Conservation (phyloP, 2,113 vertebrate genomes). For the Anseranas semipalmata region DNA sequence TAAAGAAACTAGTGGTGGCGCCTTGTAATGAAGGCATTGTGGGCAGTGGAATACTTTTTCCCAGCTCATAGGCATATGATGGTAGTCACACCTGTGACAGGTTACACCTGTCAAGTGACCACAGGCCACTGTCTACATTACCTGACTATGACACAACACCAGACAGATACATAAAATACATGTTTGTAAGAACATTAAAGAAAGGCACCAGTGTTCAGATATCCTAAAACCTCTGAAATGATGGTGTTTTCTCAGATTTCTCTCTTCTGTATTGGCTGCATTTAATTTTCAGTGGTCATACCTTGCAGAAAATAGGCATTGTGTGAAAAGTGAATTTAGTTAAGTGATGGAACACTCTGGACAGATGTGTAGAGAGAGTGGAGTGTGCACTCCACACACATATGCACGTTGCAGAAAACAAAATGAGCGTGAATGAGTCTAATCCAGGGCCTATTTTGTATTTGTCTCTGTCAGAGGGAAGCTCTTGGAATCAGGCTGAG, state of each 20-base stretch:
- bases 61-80: not conserved
- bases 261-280: not conserved
- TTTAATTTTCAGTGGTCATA: not conserved
- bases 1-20: not conserved
- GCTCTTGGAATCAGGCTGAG: not conserved
- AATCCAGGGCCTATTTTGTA: not conserved
- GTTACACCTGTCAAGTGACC: not conserved
- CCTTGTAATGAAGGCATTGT: not conserved
- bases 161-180: not conserved
- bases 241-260: not conserved
- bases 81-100: not conserved
- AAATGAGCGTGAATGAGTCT: not conserved
- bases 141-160: not conserved
- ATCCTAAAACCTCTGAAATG: not conserved
- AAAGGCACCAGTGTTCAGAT: not conserved
- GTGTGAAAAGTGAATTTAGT: not conserved
- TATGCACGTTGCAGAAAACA: not conserved
- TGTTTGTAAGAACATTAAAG: not conserved
- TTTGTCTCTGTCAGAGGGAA: not conserved
- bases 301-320: not conserved
- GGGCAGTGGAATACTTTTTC: not conserved
- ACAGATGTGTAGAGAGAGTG: accelerated
- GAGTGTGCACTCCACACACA: not conserved
- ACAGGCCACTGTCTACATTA: not conserved
- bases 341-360: not conserved